Evolutionary conservation across 2,113 vertebrate species (phyloP).

Genomic region (Cyanoramphus novaezelandiae): DNA sequence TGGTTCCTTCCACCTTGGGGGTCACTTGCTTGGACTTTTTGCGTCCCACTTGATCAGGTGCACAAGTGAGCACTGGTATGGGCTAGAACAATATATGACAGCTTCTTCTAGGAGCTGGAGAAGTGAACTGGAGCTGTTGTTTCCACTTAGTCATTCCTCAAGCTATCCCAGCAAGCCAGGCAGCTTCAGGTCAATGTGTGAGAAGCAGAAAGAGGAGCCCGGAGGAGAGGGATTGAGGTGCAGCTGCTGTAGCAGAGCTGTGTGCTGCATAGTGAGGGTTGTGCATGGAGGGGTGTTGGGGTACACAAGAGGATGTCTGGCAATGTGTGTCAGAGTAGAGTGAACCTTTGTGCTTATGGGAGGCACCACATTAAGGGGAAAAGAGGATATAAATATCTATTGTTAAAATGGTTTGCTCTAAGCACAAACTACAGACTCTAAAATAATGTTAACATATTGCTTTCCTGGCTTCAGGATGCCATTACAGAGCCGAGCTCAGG

Average conservation of each 20-base stretch:
- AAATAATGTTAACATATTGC: background rate
- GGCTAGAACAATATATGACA: background rate
- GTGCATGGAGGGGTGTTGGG: fast-evolving
- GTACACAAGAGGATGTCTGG: background rate
- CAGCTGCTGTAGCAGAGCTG: background rate
- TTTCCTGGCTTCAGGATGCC: background rate
- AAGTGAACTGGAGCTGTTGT: background rate
- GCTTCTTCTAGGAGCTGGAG: background rate
- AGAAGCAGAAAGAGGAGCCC: background rate
- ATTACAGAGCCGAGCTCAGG: background rate
- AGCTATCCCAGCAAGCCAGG: background rate
- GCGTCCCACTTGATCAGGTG: background rate
- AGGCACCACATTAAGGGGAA: background rate
- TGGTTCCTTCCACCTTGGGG: background rate
- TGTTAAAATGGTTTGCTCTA: background rate
- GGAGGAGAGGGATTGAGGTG: background rate
- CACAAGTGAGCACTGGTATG: background rate
- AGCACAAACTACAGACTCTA: background rate
- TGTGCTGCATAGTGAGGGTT: background rate
- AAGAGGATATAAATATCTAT: background rate
- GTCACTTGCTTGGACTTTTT: background rate
- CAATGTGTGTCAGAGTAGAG: background rate
- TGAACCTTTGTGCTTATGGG: background rate
- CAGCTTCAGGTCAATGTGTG: fast-evolving
- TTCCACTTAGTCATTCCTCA: background rate